Conservation (phyloP, 1,140 invertebrate species). For the Archegozetes longisetosus region DNA sequence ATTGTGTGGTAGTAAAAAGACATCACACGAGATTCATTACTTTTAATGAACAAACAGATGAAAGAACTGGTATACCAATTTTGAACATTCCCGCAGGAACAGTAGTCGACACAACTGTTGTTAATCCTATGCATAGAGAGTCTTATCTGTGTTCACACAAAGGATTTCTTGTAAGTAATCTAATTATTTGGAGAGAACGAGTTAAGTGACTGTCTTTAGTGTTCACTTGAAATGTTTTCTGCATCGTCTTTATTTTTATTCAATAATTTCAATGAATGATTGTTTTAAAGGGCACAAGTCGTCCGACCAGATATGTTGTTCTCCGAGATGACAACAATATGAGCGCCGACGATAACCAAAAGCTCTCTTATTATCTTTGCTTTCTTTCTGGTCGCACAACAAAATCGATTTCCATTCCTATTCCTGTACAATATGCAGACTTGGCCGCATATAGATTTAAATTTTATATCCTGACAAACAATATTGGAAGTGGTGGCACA, state of each 20-base stretch:
- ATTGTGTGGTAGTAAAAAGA: constrained; percentile 15
- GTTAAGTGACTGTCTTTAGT: constrained; percentile 25
- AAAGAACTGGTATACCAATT: neutral
- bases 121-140: neutral
- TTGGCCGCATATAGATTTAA: constrained; percentile 23
- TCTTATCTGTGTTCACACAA: constrained; percentile 11
- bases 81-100: constrained; percentile 8
- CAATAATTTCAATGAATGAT: no score
- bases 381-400: constrained; percentile 19
- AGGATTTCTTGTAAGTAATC: no score
- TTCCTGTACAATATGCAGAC: constrained; percentile 25
- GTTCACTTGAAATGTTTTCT: constrained; percentile 30
- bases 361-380: constrained; percentile 23
- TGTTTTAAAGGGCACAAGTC: constrained; percentile 17
- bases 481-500: no score
- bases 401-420: constrained; percentile 23
- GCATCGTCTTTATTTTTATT: no score
- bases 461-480: constrained; percentile 1
- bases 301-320: constrained; percentile 21
- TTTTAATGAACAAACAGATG: neutral
- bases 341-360: constrained; percentile 20
- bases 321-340: constrained; percentile 21
- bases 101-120: neutral
- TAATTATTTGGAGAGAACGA: constrained; percentile 65
- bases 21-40: constrained; percentile 15